Evolutionary conservation across 2,888 invertebrate genomes (phyloP).

Genomic region (Aproaerema taeniolella): DNA sequence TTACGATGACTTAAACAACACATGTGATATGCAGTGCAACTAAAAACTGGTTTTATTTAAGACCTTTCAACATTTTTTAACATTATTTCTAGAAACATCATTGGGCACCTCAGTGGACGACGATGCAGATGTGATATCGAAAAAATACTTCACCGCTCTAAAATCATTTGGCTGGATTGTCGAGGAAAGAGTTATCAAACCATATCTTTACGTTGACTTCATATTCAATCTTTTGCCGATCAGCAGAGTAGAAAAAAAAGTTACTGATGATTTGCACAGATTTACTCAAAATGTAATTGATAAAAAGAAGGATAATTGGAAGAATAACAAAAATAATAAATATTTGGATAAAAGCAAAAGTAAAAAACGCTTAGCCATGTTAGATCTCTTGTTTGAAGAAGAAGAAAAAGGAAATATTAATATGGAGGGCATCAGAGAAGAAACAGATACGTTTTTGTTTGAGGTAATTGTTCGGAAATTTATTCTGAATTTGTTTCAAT

Average conservation of each 20-base stretch:
- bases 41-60: no score
- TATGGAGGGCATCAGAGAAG: conserved; percentile 79
- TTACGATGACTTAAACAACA: no score
- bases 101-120: conserved; percentile 69
- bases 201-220: conserved; percentile 10
- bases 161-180: conserved; percentile 31
- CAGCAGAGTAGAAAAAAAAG: conserved; percentile 17
- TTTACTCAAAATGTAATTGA: conserved; percentile 64
- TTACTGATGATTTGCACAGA: conserved; percentile 57
- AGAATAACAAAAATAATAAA: background rate
- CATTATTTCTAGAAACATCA: conserved; percentile 41
- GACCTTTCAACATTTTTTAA: no score
- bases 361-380: conserved; percentile 74
- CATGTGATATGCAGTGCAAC: no score
- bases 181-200: conserved; percentile 1
- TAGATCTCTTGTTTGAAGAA: conserved; percentile 79
- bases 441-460: conserved; percentile 85
- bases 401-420: conserved; percentile 74
- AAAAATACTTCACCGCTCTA: conserved; percentile 58
- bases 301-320: conserved; percentile 22
- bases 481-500: no score
- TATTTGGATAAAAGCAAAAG: conserved; percentile 27
- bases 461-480: conserved; percentile 76
- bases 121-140: conserved; percentile 26
- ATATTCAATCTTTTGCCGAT: conserved; percentile 7